A percentile compares a stretch with the other conserved stretches of the same genome.
These are phyloP conservation scores for Spodoptera frugiperda DNA, from an alignment of 1,140 invertebrate species.

Conservation along the genomic window DNA sequence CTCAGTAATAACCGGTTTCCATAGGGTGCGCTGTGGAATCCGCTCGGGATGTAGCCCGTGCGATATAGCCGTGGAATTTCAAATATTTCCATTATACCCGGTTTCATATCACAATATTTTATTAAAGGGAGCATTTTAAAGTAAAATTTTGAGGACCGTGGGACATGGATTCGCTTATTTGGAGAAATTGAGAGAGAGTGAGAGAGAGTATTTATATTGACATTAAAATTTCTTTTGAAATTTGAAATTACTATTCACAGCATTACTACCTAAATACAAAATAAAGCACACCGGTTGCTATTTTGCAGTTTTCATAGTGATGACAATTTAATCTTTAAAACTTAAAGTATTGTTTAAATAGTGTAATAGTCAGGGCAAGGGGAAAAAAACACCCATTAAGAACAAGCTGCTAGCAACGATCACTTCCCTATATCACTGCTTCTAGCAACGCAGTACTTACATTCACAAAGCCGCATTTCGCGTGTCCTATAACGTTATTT, in stretches of 20 bases:
- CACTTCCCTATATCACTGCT: not conserved
- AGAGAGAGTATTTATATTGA: too few species aligned
- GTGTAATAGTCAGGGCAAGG: too few species aligned
- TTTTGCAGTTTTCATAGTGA: too few species aligned
- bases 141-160: too few species aligned
- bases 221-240: too few species aligned
- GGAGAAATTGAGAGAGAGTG: too few species aligned
- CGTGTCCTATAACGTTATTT: conserved; percentile 15
- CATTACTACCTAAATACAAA: too few species aligned
- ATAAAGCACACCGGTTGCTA: too few species aligned
- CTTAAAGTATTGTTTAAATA: too few species aligned
- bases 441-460: not conserved
- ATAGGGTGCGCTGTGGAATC: conserved; percentile 2
- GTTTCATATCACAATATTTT: not conserved
- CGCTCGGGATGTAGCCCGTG: not conserved
- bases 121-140: not conserved
- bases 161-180: not conserved
- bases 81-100: not conserved
- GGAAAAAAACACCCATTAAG: not conserved
- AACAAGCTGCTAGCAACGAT: not conserved
- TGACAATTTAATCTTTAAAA: too few species aligned
- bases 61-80: not conserved
- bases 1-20: conserved; percentile 17
- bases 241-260: too few species aligned
- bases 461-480: not conserved